Conservation (phyloP, 1,140 invertebrate species). For the Papilio polyxenes region DNA sequence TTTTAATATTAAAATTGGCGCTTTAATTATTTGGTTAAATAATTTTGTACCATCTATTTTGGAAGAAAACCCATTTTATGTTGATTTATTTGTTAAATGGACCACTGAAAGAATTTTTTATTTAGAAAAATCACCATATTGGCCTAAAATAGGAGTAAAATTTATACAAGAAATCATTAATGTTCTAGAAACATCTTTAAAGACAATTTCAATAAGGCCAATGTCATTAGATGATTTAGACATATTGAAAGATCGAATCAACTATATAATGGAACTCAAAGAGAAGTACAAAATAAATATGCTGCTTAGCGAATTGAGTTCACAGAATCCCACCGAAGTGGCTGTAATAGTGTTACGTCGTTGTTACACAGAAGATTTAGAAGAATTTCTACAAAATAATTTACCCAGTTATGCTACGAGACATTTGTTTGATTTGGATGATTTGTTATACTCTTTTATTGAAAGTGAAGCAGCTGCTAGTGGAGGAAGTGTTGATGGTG, state of each 20-base stretch:
- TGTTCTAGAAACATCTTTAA: conserved; percentile 68
- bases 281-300: conserved; percentile 77
- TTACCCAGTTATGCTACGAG: conserved; percentile 64
- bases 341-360: conserved; percentile 71
- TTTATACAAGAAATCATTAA: conserved; percentile 67
- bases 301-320: conserved; percentile 69
- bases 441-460: conserved; percentile 64
- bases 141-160: conserved; percentile 76
- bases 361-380: conserved; percentile 74
- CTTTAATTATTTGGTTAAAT: conserved; percentile 70
- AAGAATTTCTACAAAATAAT: conserved; percentile 65
- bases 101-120: conserved; percentile 69
- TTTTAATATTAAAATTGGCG: conserved; percentile 68
- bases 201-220: conserved; percentile 66
- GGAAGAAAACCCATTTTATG: conserved; percentile 70
- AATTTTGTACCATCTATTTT: conserved; percentile 67
- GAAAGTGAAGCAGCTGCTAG: conserved; percentile 69
- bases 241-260: conserved; percentile 66
- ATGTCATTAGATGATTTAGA: conserved; percentile 73
- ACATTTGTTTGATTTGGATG: conserved; percentile 71
- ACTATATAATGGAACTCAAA: conserved; percentile 70
- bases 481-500: conserved; percentile 68
- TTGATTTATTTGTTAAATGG: conserved; percentile 75
- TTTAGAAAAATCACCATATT: conserved; percentile 72
- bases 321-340: conserved; percentile 66